These are phyloP conservation scores for Agapornis canus DNA, from an alignment of 2,797 vertebrate species.

Conservation along the genomic window DNA sequence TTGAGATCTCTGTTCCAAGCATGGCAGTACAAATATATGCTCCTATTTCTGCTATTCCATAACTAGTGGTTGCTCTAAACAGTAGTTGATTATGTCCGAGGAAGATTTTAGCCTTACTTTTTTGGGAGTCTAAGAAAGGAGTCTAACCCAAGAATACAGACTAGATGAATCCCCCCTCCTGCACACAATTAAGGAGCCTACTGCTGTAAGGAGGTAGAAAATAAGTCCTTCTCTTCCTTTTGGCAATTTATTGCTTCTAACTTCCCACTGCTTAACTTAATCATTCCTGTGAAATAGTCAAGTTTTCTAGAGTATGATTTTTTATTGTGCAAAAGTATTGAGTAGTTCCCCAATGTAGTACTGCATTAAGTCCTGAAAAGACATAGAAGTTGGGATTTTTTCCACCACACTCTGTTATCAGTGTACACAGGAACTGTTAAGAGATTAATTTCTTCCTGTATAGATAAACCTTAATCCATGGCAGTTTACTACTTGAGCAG, in stretches of 20 bases:
- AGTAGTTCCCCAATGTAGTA: neutral
- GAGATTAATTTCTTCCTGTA: neutral
- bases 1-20: neutral
- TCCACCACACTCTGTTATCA: neutral
- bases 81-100: neutral
- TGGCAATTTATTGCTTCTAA: neutral
- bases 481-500: neutral
- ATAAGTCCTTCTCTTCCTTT: neutral
- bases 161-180: neutral
- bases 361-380: neutral
- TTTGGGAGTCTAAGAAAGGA: neutral
- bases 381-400: fast-evolving
- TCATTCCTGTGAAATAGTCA: neutral
- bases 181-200: neutral
- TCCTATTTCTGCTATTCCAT: neutral
- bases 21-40: neutral
- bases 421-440: neutral
- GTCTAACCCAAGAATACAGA: neutral
- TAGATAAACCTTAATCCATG: neutral
- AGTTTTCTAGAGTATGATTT: neutral
- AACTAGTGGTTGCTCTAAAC: neutral
- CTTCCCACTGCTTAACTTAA: neutral
- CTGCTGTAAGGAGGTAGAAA: neutral
- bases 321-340: neutral
- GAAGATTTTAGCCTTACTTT: neutral